Base-by-base conservation (phyloP, 2,888 invertebrate species). In the Acrobasis consociella region DNA sequence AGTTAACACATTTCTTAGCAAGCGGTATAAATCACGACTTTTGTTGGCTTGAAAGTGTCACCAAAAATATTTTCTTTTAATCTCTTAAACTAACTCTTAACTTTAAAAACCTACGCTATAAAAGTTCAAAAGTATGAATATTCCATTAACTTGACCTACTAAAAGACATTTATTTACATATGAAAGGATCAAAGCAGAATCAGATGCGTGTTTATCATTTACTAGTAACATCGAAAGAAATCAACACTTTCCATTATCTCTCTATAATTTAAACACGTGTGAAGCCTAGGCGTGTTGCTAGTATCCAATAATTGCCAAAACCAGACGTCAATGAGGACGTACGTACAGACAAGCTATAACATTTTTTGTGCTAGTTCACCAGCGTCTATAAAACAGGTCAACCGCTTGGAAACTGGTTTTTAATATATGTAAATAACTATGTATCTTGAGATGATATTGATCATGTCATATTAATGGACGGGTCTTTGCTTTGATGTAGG, bases 301-400 rank as follows among this genome's bases (percentile, higher is more conserved):
- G 46, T n/a, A 46, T 13, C 46, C n/a, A 65, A 62, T 71, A 85
- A 83, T 83, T 78, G 81, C 81, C 82, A 82, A 88, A 88, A 85
- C 81, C 84, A 82, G 83, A 82, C 81, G 68, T 67, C 69, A 85
- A 81, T 70, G 84, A 76, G 84, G 76, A 73, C 82, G 72, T 74
- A 73, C 82, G 72, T 74, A 68, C 68, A 79, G 77, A 72, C 68
- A 69, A 74, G 71, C 69, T 78, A 79, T 74, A 76, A 67, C 72
- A 75, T 81, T 81, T 81, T 83, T 82, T 76, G 67, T 70, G 67
- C 68, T 69, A 66, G 69, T 71, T 71, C 69, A 72, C 71, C 69
- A 65, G 72, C 61, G 73, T 80, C 78, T 75, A 66, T 72, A 72
- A 79, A 80, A 77, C 77, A 70, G 80, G 78, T 78, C 79, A 81